phyloP scores from a whole-genome alignment of 2,113 vertebrate species.

The Cavia porcellus region DNA sequence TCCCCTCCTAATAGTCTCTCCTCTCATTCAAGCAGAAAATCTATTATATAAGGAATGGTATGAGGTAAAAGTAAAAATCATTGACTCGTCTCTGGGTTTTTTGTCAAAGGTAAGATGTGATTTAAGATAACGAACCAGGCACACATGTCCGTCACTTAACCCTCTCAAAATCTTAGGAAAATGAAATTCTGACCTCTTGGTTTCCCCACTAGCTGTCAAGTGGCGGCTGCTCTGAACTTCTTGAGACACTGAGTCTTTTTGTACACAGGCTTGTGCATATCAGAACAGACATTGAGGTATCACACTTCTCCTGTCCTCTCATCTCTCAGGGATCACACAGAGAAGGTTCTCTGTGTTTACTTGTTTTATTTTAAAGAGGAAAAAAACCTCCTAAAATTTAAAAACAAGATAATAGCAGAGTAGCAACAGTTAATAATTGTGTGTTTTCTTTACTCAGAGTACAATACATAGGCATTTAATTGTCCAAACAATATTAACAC shows the following conservation, averaged over 20 bases:
- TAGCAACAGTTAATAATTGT: not conserved
- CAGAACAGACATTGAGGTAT: not conserved
- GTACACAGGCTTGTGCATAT: not conserved
- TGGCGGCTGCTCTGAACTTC: not conserved
- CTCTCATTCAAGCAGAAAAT: not conserved
- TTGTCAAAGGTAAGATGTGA: not conserved
- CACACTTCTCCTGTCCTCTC: not conserved
- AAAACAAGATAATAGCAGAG: not conserved
- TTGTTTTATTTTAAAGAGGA: no score
- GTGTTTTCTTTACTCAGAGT: not conserved
- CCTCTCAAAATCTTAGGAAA: not conserved
- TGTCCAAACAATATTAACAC: not conserved
- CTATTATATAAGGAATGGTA: not conserved
- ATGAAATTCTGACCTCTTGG: not conserved
- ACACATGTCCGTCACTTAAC: not conserved
- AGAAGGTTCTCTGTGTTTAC: not conserved
- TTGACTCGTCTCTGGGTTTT: not conserved
- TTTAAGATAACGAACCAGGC: not conserved
- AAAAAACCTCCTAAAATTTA: not conserved
- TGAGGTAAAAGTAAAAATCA: not conserved
- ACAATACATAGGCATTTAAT: not conserved
- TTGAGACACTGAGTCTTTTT: not conserved
- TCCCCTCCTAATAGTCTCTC: not conserved
- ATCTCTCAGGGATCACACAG: not conserved
- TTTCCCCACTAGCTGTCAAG: not conserved